Conservation (phyloP, 2,113 vertebrate genomes). For the Felis chaus region DNA sequence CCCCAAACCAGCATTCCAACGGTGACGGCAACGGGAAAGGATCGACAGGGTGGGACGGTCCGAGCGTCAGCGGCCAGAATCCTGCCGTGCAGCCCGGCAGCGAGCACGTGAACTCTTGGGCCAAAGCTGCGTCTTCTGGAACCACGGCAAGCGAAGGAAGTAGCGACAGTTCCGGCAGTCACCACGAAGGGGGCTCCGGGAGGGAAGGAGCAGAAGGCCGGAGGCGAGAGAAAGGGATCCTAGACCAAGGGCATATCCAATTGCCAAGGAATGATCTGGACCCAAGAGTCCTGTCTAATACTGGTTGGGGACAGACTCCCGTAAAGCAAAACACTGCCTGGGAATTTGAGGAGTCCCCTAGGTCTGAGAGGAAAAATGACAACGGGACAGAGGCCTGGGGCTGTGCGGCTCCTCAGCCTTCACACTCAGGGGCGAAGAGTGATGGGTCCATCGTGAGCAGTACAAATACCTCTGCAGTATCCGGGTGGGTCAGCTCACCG, state of each 20-base stretch:
- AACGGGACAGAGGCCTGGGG: constrained; percentile 93
- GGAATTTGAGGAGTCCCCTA: constrained; percentile 96
- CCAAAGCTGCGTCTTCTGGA: constrained; percentile 87
- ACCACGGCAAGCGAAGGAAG: constrained; percentile 93
- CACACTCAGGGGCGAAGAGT: constrained; percentile 93
- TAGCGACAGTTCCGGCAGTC: constrained; percentile 87
- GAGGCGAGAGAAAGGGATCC: constrained; percentile 84
- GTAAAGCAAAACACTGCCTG: constrained; percentile 98
- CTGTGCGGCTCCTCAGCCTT: constrained; percentile 89
- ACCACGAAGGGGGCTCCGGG: constrained; percentile 85
- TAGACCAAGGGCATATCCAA: constrained; percentile 87
- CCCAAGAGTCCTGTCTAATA: constrained; percentile 96
- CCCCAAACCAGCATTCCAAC: constrained; percentile 89
- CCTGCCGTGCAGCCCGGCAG: constrained; percentile 84
- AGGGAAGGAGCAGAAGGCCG: constrained; percentile 88
- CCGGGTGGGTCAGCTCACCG: constrained; percentile 92
- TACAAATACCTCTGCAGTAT: constrained; percentile 92
- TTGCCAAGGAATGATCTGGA: constrained; percentile 95
- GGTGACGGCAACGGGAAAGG: constrained; percentile 88
- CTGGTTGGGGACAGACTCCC: constrained; percentile 98
- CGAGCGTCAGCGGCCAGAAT: constrained; percentile 81
- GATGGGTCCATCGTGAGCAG: constrained; percentile 90
- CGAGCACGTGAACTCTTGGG: constrained; percentile 91
- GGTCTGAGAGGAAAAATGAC: constrained; percentile 91
- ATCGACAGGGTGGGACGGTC: constrained; percentile 90